A percentile compares a stretch with the other conserved stretches of the same genome.
Conservation (phyloP, 2,888 invertebrate genomes). For the Nowickia ferox region DNA sequence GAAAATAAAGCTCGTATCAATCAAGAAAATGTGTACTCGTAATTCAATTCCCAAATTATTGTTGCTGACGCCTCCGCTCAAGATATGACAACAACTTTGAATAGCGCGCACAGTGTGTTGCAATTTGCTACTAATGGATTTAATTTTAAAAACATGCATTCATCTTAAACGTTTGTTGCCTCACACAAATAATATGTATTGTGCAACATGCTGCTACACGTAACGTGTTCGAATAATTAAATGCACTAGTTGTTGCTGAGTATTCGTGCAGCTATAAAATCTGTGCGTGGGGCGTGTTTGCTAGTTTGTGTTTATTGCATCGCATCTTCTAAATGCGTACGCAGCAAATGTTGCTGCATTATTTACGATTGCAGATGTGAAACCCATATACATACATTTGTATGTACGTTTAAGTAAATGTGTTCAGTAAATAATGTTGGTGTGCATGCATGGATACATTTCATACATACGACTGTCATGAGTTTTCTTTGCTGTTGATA, state of each 20-base stretch:
- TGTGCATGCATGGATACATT: background rate
- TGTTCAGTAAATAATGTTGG: background rate
- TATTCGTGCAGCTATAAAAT: slow-evolving; percentile 4
- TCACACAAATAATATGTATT: background rate
- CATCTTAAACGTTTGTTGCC: slow-evolving; percentile 8
- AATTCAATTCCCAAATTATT: too few species aligned
- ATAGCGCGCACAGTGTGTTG: background rate
- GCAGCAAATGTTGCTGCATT: slow-evolving; percentile 6
- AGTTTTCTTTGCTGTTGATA: background rate
- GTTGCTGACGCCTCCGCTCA: too few species aligned
- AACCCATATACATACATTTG: background rate
- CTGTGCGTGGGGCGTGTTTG: slow-evolving; percentile 47
- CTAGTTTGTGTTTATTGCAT: slow-evolving; percentile 19
- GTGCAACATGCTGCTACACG: background rate
- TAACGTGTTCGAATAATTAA: slow-evolving; percentile 34
- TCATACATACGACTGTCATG: background rate
- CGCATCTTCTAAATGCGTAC: slow-evolving; percentile 17
- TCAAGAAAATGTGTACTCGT: too few species aligned
- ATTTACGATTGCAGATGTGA: slow-evolving; percentile 16
- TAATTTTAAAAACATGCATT: background rate
- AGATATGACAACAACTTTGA: background rate
- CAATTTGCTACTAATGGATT: background rate
- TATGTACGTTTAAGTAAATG: background rate
- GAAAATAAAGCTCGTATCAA: too few species aligned
- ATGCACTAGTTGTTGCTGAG: background rate